A percentile compares a stretch with the other conserved stretches of the same genome.
phyloP scores from a whole-genome alignment of 2,113 vertebrate species.

The Petaurus breviceps region DNA sequence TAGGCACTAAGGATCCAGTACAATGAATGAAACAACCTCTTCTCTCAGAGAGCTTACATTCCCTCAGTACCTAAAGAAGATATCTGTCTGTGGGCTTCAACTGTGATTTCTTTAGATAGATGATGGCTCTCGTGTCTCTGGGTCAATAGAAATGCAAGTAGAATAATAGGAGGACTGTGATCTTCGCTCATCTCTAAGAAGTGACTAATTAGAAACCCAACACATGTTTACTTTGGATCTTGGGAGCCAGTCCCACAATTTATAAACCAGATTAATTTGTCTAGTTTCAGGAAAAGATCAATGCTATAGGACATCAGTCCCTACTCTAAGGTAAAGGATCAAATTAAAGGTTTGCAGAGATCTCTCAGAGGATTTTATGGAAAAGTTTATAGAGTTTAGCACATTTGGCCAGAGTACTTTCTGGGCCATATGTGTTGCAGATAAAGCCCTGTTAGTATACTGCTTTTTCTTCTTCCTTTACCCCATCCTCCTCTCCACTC shows the following conservation, averaged over 20 bases:
- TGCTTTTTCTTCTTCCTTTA: background rate
- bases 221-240: background rate
- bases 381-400: background rate
- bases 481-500: rapidly evolving
- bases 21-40: background rate
- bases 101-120: background rate
- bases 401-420: background rate
- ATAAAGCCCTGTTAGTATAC: background rate
- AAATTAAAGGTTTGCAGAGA: background rate
- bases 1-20: background rate
- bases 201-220: background rate
- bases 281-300: background rate
- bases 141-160: background rate
- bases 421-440: background rate
- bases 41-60: background rate
- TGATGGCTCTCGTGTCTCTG: background rate
- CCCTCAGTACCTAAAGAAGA: background rate
- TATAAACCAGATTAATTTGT: background rate
- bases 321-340: background rate
- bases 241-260: background rate
- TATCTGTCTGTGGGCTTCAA: background rate
- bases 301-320: background rate
- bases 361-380: background rate
- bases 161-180: background rate
- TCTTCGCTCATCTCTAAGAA: background rate